Base-by-base conservation (phyloP, 2,888 invertebrate genomes). In the Lycophotia porphyrea region DNA sequence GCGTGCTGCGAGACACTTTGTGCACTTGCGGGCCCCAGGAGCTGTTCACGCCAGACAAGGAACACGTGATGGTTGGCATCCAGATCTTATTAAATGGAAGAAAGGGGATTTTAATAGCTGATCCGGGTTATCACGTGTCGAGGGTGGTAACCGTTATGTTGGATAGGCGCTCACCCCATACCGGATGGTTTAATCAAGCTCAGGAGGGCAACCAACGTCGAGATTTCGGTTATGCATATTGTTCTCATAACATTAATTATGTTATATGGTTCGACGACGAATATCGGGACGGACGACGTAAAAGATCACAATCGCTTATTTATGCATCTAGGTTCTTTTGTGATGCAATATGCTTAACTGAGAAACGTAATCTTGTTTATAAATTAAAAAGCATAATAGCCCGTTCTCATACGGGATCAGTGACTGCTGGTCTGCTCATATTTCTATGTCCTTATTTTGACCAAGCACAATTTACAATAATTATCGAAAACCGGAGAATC, bases 61-160 rank as follows among this genome's bases (percentile, higher is more conserved):
- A 99, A 92, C 99, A 99, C 93, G 98, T 98, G 42, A 97, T 98
- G 93, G 98, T 98, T 71, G 98, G 98, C 71, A 96, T 98, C 90
- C 97, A 97, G 85, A 97, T 98, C 71, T 93, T 96, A 84, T 97
- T 99, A 65, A 97, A 97, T 61, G 98, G 97, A 31, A 97, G 99
- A 47, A 93, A 95, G 0, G 99, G 99, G n/a, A 96, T 98, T 61
- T 94, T 99, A 94, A 97, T 99, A 34, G 97, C 98, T 52, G 99
- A 99, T 96, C 98, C 99, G 0, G 99, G 99, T 18, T 99, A 99
- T 93, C 99, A 99, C 93, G 98, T 99, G 71, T 98, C 98, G 58
- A 97, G 98, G 80, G 98, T 98, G 67, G 97, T 99, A 76, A 98
- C 98, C 24, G 97, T 99, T 60, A 99, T 99, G 99, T 96, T 97